Conservation (phyloP, 1,140 invertebrate genomes). For the Cataglyphis hispanica region DNA sequence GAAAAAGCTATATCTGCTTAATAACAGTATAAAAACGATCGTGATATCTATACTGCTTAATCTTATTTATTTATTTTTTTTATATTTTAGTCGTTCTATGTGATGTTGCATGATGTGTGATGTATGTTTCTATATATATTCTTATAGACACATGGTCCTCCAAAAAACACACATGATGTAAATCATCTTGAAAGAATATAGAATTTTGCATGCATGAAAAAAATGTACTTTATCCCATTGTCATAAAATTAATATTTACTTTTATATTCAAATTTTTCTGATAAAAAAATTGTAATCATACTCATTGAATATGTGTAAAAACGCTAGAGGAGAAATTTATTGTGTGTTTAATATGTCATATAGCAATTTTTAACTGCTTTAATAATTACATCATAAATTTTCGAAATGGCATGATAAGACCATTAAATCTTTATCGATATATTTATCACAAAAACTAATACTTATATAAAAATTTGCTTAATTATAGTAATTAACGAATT, state of each 20-base stretch:
- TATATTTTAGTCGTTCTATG: conserved; percentile 63
- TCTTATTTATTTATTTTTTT: conserved; percentile 54
- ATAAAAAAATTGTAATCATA: conserved; percentile 64
- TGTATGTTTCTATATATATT: conserved; percentile 60
- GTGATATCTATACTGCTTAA: conserved; percentile 71
- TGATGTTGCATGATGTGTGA: conserved; percentile 62
- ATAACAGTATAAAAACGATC: conserved; percentile 81
- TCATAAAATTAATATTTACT: conserved; percentile 53
- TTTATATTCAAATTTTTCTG: conserved; percentile 47
- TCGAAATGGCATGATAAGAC: background rate
- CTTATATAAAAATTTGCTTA: conserved; percentile 1
- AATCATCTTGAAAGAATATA: conserved; percentile 47
- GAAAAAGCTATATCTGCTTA: conserved; percentile 84
- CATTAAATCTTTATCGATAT: background rate
- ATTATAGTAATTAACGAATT: conserved; percentile 27
- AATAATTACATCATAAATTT: conserved; percentile 29
- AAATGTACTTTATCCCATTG: conserved; percentile 49
- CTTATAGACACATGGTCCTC: conserved; percentile 63
- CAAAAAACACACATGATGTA: conserved; percentile 42
- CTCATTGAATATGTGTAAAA: conserved; percentile 62
- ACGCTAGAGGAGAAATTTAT: conserved; percentile 79
- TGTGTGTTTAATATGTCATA: conserved; percentile 15
- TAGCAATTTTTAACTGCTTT: background rate
- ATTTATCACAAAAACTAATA: background rate
- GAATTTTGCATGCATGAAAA: conserved; percentile 56